phyloP scores from a whole-genome alignment of 2,113 vertebrate species.

The Melanerpes aurifrons region DNA sequence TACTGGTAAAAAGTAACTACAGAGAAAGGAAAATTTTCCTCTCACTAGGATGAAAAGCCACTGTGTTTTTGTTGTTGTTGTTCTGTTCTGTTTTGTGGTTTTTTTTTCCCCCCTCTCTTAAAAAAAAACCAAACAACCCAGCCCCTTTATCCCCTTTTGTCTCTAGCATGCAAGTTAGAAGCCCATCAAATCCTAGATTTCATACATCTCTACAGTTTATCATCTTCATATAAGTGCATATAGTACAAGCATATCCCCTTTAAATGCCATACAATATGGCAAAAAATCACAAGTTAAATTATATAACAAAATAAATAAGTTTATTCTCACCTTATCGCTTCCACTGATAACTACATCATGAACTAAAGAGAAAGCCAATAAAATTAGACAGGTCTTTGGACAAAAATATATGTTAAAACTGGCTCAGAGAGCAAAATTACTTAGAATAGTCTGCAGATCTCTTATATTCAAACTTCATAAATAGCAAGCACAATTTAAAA shows the following conservation, averaged over 20 bases:
- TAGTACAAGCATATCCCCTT: slow-evolving; percentile 41
- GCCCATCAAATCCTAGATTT: slow-evolving; percentile 45
- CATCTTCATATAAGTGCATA: slow-evolving; percentile 66
- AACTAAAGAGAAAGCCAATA: slow-evolving; percentile 48
- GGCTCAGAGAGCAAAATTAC: slow-evolving; percentile 73
- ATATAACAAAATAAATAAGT: slow-evolving; percentile 77
- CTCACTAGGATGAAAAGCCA: not conserved
- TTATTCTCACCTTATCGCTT: slow-evolving; percentile 63
- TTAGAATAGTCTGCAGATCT: slow-evolving; percentile 46
- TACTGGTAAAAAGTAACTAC: not conserved
- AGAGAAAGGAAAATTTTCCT: not conserved
- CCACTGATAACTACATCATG: slow-evolving; percentile 55
- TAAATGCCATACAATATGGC: slow-evolving; percentile 51
- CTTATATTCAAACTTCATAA: slow-evolving; percentile 55
- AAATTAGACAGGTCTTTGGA: slow-evolving; percentile 77
- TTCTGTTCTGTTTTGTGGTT: not conserved
- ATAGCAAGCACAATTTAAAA: slow-evolving; percentile 64
- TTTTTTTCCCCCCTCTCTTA: not conserved
- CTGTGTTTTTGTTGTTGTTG: not conserved
- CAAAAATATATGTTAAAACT: slow-evolving; percentile 74
- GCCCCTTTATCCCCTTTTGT: not conserved
- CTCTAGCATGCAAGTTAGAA: slow-evolving; percentile 61
- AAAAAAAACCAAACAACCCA: not conserved
- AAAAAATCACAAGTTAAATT: slow-evolving; percentile 64
- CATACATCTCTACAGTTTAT: slow-evolving; percentile 45